Conservation (phyloP, 2,888 invertebrate species). For the Herminia tarsipennalis region DNA sequence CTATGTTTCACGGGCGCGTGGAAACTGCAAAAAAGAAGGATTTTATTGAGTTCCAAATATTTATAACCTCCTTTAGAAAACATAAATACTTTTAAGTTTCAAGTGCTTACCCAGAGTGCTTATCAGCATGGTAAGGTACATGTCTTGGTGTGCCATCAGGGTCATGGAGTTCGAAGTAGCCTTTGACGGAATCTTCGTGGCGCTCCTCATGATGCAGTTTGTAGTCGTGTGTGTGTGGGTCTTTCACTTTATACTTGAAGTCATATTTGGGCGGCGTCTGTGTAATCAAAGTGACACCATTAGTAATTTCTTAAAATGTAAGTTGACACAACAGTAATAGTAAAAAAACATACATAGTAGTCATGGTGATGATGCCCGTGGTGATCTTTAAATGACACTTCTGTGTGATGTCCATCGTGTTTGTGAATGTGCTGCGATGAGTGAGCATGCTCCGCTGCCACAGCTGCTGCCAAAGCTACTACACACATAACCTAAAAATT, state of each 20-base stretch:
- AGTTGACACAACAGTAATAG: background rate
- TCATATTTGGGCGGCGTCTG: slow-evolving; percentile 44
- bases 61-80: background rate
- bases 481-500: slow-evolving; percentile 35
- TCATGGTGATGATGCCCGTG: slow-evolving; percentile 36
- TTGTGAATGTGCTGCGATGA: slow-evolving; percentile 61
- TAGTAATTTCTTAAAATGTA: background rate
- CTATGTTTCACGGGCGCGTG: slow-evolving; percentile 65
- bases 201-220: slow-evolving; percentile 82
- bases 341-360: slow-evolving; percentile 37
- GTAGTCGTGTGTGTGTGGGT: slow-evolving; percentile 83
- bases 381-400: slow-evolving; percentile 16
- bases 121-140: slow-evolving; percentile 40
- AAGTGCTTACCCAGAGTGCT: slow-evolving; percentile 47
- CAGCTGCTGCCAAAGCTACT: slow-evolving; percentile 43
- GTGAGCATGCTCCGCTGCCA: slow-evolving; percentile 56
- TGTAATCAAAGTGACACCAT: background rate
- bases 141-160: slow-evolving; percentile 35
- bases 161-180: slow-evolving; percentile 71
- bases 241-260: slow-evolving; percentile 72
- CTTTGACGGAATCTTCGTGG: slow-evolving; percentile 85
- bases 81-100: background rate
- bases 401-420: slow-evolving; percentile 11
- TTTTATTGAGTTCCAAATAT: background rate
- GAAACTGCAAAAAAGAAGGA: slow-evolving; percentile 53